phyloP scores from a whole-genome alignment of 1,140 invertebrate genomes.

The Coenobita brevimanus region DNA sequence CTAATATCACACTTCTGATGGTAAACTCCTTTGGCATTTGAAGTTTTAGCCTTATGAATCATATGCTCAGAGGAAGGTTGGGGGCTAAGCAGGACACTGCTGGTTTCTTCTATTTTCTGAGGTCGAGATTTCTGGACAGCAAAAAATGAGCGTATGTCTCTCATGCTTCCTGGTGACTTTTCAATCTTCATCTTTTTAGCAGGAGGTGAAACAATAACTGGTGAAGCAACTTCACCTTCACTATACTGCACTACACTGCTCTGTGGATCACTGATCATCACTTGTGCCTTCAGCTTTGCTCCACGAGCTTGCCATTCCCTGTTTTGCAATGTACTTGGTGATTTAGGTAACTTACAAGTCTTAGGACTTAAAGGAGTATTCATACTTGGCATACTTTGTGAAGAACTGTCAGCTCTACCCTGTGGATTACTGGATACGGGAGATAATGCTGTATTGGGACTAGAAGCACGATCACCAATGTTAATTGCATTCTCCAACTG shows the following conservation, averaged over 20 bases:
- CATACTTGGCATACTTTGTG: not conserved
- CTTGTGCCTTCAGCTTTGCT: conserved; percentile 51
- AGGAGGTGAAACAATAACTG: conserved; percentile 27
- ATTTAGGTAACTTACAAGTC: not conserved
- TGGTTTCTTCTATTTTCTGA: not conserved
- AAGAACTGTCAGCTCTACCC: not conserved
- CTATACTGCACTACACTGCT: not conserved
- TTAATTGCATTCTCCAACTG: not conserved
- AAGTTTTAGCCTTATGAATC: not conserved
- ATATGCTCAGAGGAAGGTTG: not conserved
- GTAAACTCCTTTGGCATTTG: not conserved
- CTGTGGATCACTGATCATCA: conserved; percentile 55
- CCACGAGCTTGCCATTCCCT: conserved; percentile 55
- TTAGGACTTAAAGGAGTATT: conserved; percentile 18
- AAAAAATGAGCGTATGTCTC: conserved; percentile 46
- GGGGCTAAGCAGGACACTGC: not conserved
- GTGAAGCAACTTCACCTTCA: not conserved
- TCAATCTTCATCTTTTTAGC: conserved; percentile 36
- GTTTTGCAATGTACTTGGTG: not conserved
- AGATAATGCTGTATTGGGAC: conserved; percentile 5
- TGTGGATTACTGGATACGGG: not conserved
- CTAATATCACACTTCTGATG: conserved; percentile 23
- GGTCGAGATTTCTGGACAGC: not conserved
- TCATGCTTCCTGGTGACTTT: conserved; percentile 25
- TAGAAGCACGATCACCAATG: not conserved